Percentiles rank a stretch among this genome's conserved stretches.
These are phyloP conservation scores for Sphenopsis melanotis DNA, from an alignment of 2,797 vertebrate genomes.

Conservation along the genomic window DNA sequence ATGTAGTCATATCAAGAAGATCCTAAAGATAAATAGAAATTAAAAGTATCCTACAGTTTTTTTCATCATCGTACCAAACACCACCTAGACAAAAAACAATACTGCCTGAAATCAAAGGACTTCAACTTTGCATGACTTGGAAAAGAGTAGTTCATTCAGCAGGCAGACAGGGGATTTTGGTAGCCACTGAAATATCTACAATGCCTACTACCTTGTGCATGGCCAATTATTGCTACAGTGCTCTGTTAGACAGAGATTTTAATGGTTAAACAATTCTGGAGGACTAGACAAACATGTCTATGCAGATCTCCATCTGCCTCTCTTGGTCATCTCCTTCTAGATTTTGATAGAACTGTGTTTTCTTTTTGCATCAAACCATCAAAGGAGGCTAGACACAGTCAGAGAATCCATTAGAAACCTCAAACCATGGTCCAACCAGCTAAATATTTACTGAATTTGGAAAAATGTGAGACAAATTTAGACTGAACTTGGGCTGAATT, in stretches of 20 bases:
- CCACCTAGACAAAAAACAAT: background rate
- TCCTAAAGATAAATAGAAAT: background rate
- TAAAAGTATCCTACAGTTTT: background rate
- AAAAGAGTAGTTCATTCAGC: background rate
- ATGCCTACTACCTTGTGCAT: background rate
- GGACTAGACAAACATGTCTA: background rate
- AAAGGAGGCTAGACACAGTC: background rate
- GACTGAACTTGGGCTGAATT: background rate
- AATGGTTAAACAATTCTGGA: background rate
- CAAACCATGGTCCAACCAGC: slow-evolving; percentile 30
- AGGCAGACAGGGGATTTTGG: background rate
- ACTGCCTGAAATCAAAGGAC: background rate
- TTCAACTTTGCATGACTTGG: background rate
- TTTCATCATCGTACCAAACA: background rate
- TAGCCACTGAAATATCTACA: background rate
- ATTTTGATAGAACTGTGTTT: background rate
- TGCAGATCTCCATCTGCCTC: background rate
- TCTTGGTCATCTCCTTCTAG: background rate
- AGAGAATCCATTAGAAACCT: slow-evolving; percentile 43
- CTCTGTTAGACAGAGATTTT: background rate
- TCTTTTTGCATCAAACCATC: background rate
- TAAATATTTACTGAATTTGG: slow-evolving; percentile 56
- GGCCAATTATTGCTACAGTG: background rate
- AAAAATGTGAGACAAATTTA: slow-evolving; percentile 56
- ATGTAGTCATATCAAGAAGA: background rate